These are phyloP conservation scores for Archilochus colubris DNA, from an alignment of 2,113 vertebrate genomes.

Conservation along the genomic window DNA sequence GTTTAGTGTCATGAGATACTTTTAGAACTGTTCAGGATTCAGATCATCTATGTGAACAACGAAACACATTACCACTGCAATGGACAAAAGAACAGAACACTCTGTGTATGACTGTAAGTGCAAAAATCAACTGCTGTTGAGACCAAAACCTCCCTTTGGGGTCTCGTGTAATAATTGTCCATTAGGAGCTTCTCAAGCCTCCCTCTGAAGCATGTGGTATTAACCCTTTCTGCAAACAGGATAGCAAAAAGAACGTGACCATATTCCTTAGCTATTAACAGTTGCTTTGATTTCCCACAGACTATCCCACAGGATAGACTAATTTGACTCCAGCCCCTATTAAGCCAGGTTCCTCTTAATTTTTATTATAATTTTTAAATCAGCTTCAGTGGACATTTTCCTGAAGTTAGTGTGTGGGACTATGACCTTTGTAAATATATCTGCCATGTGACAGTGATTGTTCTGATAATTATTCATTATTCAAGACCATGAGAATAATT, in stretches of 20 bases:
- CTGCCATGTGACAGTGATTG: conserved; percentile 6
- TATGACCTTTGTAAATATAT: conserved; percentile 21
- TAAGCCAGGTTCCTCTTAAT: not conserved
- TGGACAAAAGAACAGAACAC: not conserved
- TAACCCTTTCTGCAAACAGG: not conserved
- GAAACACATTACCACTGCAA: not conserved
- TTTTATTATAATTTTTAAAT: conserved; percentile 1
- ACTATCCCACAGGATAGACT: not conserved
- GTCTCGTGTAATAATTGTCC: not conserved
- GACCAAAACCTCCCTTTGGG: not conserved
- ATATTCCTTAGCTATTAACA: not conserved
- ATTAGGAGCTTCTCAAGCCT: not conserved
- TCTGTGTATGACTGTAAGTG: not conserved
- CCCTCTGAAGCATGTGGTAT: not conserved
- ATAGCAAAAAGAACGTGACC: not conserved
- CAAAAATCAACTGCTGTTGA: not conserved
- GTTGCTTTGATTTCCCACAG: conserved; percentile 17
- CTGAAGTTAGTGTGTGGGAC: not conserved
- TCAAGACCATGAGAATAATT: conserved; percentile 9
- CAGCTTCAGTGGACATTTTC: not conserved
- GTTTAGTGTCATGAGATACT: not conserved
- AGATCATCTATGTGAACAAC: not conserved
- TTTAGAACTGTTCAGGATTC: not conserved
- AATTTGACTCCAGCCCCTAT: not conserved
- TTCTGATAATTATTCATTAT: conserved; percentile 36